A percentile compares a stretch with the other conserved stretches of the same genome.
Evolutionary conservation across 2,888 invertebrate genomes (phyloP).

Genomic region (Cryptophagus acutangulus): DNA sequence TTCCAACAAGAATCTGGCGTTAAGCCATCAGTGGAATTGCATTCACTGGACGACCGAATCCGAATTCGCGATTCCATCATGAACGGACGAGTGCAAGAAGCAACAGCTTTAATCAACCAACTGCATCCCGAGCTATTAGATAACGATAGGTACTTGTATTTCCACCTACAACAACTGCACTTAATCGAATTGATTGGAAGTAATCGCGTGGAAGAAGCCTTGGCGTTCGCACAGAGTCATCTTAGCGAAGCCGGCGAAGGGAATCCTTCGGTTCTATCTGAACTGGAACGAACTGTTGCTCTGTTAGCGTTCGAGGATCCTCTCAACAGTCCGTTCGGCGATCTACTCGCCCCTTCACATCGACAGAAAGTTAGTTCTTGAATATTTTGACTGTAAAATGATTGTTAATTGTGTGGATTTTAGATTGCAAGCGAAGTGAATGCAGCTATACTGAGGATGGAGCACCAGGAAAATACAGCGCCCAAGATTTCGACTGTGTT

Average conservation of each 20-base stretch:
- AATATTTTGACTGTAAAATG: slow-evolving; percentile 4
- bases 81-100: slow-evolving; percentile 86
- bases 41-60: slow-evolving; percentile 85
- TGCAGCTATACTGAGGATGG: slow-evolving; percentile 93
- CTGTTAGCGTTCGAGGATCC: slow-evolving; percentile 96
- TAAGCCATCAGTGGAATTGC: slow-evolving; percentile 70
- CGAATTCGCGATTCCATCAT: slow-evolving; percentile 92
- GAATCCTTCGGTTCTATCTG: slow-evolving; percentile 65
- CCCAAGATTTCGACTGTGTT: slow-evolving; percentile 88
- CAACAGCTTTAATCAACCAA: slow-evolving; percentile 89
- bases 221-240: slow-evolving; percentile 85
- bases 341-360: slow-evolving; percentile 87
- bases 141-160: slow-evolving; percentile 91
- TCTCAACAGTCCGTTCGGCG: slow-evolving; percentile 89
- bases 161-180: slow-evolving; percentile 92
- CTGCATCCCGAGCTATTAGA: slow-evolving; percentile 92
- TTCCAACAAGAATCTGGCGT: slow-evolving; percentile 93
- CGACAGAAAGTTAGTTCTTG: slow-evolving; percentile 72
- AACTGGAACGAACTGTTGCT: slow-evolving; percentile 90
- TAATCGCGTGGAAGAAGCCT: slow-evolving; percentile 79
- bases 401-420: slow-evolving; percentile 20
- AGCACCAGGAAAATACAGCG: slow-evolving; percentile 84
- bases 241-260: slow-evolving; percentile 85
- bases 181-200: slow-evolving; percentile 81
- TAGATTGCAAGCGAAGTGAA: slow-evolving; percentile 95